Evolutionary conservation across 1,140 invertebrate genomes (phyloP).

Genomic region (Heliconius nattereri): DNA sequence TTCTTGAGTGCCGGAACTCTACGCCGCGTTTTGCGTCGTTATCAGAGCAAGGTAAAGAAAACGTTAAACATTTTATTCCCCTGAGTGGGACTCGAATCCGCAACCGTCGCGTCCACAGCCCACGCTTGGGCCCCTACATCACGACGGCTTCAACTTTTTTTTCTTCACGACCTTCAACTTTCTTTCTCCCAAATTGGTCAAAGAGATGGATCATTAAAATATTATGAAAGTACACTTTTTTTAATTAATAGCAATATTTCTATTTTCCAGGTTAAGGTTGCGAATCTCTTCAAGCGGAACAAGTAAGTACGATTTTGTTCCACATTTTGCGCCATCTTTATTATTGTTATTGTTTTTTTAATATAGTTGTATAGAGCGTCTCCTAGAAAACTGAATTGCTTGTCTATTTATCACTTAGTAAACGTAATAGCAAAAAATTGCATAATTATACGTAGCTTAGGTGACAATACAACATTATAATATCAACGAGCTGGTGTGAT

Average conservation of each 20-base stretch:
- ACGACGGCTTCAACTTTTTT: background rate
- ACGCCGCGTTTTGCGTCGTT: background rate
- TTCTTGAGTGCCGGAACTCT: background rate
- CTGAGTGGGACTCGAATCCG: background rate
- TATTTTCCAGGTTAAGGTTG: constrained; percentile 1
- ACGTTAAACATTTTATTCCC: background rate
- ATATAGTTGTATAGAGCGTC: background rate
- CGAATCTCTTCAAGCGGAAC: background rate
- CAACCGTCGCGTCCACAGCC: background rate
- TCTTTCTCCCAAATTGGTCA: background rate
- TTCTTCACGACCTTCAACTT: too few species aligned
- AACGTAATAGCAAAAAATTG: too few species aligned
- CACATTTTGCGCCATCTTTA: background rate
- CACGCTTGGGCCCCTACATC: background rate
- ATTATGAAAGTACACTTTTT: background rate
- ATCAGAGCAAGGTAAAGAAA: background rate
- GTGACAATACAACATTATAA: too few species aligned
- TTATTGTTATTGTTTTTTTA: background rate
- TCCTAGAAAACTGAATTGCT: too few species aligned
- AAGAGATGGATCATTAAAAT: background rate
- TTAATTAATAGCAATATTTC: constrained; percentile 2
- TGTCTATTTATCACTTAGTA: too few species aligned
- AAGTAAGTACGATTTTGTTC: background rate
- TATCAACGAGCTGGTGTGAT: too few species aligned
- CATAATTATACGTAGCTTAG: too few species aligned